Base-by-base conservation (phyloP, 2,113 vertebrate species). In the Proteles cristata region DNA sequence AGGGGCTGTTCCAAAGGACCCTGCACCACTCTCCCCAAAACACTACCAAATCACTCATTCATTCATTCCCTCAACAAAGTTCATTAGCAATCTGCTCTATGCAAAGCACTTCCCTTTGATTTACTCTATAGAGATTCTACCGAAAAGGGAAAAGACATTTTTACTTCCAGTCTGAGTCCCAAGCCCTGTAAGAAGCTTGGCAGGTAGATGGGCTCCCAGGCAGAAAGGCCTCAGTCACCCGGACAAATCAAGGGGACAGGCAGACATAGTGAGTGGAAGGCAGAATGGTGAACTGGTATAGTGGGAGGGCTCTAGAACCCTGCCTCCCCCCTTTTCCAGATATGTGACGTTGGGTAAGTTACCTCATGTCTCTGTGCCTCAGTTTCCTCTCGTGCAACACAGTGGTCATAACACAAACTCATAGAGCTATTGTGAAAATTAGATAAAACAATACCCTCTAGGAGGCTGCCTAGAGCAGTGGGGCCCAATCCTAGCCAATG, bases 101-200 rank as follows among this genome's bases (percentile, higher is more conserved):
- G 33, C 63, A 87, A 95, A 96, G 55, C 55, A 61, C 35, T 69
- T 53, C 48, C 33, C 33, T 93, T 74, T 83, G 58, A 74, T 92
- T 93, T 68, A 65, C 35, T 90, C 90, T 76, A 69, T 6, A 88
- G 71, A 92, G 97, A 89, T 96, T 73, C 83, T 80, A 73, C 84
- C 45, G 14, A 58, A 96, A 93, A 95, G 71, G 5, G 65, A 97
- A 96, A 43, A 74, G 53, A 16, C 10, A 19, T 23, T 83, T 94
- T 53, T 73, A 12, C 9, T 48, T 91, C 45, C 16, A 55, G 53
- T 76, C 58, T 33, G 35, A 86, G 91, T 45, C 74, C 11, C n/a
- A 25, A 33, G 4, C 26, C 43, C 45, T 58, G 1, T 45, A 95
- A 65, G 81, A 96, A 91, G 48, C 10, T 23, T 28, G 19, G 23